Base-by-base conservation (phyloP, 2,888 invertebrate species). In the Euplexia lucipara region DNA sequence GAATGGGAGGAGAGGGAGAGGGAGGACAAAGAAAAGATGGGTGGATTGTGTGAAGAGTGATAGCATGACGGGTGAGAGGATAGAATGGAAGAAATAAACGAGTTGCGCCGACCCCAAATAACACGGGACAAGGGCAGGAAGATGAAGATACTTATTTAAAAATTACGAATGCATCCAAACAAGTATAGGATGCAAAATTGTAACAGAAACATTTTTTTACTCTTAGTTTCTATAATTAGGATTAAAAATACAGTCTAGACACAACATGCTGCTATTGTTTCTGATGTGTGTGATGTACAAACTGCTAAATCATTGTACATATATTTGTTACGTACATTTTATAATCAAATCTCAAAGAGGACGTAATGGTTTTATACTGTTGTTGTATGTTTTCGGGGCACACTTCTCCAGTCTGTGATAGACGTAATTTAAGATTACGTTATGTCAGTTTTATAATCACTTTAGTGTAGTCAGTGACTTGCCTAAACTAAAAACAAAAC, bases 291-390 rank as follows among this genome's bases (percentile, higher is more conserved):
- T 12, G 3, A n/a, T 54, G 1, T 12, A 12, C 5, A 9, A 30
- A 20, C 20, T 56, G 30, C 56, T 12, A 56, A 9, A 12, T 58
- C 56, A 56, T 39, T 56, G 26, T 58, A 14, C 10, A 8, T n/a
- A 8, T 20, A 2, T 7, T 14, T 20, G 3, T 7, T 14, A 3
- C 18, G 14, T 32, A 48, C 30, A n/a, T n/a, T n/a, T n/a, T n/a
- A 22, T 10, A 20, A 16, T 48, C 20, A 30, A 61, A 48, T 32
- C n/a, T 20, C 22, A 9, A 63, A 32, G 10, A 62, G 7, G 47
- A 4, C 35, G 12, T 62, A 39, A 62, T 49, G 6, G n/a, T 3
- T 62, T 32, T 63, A 39, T 63, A 39, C 6, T 39, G 39, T 63
- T 6, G 22, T 39, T 48, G 9, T 64, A n/a, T n/a, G n/a, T 39